phyloP scores from a whole-genome alignment of 2,888 invertebrate genomes.

The Imbricaverruca yamaguchii region DNA sequence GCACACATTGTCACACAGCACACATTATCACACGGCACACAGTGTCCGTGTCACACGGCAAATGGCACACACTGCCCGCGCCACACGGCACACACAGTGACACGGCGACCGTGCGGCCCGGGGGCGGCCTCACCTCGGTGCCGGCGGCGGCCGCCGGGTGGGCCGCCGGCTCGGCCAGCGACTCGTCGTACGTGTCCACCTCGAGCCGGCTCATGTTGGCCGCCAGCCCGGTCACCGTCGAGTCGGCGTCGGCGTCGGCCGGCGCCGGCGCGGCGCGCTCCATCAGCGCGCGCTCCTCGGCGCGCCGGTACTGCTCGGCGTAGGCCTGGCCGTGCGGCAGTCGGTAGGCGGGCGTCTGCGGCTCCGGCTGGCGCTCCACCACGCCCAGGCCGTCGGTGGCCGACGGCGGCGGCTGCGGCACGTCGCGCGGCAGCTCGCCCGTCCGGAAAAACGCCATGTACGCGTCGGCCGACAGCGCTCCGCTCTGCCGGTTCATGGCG shows the following conservation, averaged over 20 bases:
- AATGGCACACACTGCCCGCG: no score
- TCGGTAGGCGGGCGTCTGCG: neutral
- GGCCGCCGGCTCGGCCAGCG: neutral
- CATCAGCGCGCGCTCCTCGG: conserved; percentile 16
- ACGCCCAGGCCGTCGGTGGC: neutral
- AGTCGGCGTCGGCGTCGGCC: neutral
- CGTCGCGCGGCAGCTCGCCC: neutral
- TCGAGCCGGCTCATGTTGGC: neutral
- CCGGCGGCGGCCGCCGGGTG: no score
- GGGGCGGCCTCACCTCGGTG: no score
- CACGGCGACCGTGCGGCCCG: no score
- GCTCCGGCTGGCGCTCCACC: neutral
- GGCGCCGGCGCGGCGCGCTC: neutral
- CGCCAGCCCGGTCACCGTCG: neutral
- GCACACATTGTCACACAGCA: no score
- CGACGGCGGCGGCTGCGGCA: neutral
- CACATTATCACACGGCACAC: no score
- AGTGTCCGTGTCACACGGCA: no score
- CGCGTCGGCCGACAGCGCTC: neutral
- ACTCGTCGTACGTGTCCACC: conserved; percentile 10
- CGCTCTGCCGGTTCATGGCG: neutral
- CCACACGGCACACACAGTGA: no score
- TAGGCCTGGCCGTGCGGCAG: neutral
- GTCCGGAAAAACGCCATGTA: neutral
- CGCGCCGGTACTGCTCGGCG: conserved; percentile 8